Conservation (phyloP, 2,888 invertebrate genomes). For the Apamea crenata region DNA sequence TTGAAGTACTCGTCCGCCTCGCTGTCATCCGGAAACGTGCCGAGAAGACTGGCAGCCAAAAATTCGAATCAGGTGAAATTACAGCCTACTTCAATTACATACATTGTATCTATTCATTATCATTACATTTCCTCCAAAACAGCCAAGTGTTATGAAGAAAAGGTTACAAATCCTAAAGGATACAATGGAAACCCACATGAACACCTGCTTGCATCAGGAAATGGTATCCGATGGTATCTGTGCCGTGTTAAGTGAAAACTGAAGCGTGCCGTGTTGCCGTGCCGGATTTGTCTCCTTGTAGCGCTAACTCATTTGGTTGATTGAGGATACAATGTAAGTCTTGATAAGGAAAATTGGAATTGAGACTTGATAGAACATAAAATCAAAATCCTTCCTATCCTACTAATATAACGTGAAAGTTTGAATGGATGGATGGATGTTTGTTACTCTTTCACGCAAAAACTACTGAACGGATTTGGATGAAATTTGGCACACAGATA, state of each 20-base stretch:
- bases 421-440: too few relatives aligned
- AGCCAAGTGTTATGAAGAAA: not conserved
- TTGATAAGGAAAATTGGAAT: not conserved
- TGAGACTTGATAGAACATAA: not conserved
- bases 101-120: too few relatives aligned
- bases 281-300: conserved; percentile 33
- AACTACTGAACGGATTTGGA: too few relatives aligned
- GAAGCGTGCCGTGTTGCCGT: conserved; percentile 35
- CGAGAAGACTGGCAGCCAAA: too few relatives aligned
- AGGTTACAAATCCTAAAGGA: not conserved
- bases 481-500: too few relatives aligned
- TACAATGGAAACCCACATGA: conserved; percentile 64
- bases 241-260: conserved; percentile 71
- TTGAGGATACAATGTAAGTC: conserved; percentile 17
- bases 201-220: conserved; percentile 76
- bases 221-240: conserved; percentile 74
- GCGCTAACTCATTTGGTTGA: conserved; percentile 20
- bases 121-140: not conserved
- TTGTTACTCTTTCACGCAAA: too few relatives aligned
- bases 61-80: too few relatives aligned
- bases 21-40: too few relatives aligned
- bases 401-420: too few relatives aligned
- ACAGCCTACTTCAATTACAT: too few relatives aligned
- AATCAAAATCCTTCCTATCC: too few relatives aligned
- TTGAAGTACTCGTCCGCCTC: too few relatives aligned